Percentiles rank a stretch among this genome's conserved stretches.
These are phyloP conservation scores for Tetragnatha montana DNA, from an alignment of 2,888 invertebrate genomes.

Conservation along the genomic window DNA sequence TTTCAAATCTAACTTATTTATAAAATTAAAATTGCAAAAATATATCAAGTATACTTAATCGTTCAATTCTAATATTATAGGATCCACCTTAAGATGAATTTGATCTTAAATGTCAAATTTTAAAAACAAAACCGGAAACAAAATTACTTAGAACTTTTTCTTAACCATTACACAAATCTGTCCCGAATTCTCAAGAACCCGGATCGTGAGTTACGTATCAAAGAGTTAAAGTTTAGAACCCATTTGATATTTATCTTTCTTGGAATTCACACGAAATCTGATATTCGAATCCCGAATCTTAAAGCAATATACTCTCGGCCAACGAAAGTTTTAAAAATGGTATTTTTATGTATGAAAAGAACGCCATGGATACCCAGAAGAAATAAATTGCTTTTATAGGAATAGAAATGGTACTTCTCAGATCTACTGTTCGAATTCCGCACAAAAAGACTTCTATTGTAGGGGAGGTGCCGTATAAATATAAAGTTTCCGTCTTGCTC, in stretches of 20 bases:
- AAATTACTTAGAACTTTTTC: too few species aligned
- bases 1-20: too few species aligned
- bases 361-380: slow-evolving; percentile 24
- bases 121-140: too few species aligned
- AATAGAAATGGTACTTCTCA: slow-evolving; percentile 46
- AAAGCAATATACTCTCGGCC: slow-evolving; percentile 18
- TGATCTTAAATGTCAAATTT: too few species aligned
- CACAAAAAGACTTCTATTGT: slow-evolving; percentile 59
- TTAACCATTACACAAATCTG: too few species aligned
- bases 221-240: neutral
- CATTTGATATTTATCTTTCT: slow-evolving; percentile 56
- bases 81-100: too few species aligned
- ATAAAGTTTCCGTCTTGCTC: slow-evolving; percentile 36
- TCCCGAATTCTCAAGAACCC: neutral
- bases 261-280: slow-evolving; percentile 47
- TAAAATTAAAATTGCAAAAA: too few species aligned
- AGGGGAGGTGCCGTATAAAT: slow-evolving; percentile 59
- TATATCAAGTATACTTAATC: too few species aligned
- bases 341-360: slow-evolving; percentile 61
- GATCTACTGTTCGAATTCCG: slow-evolving; percentile 48
- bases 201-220: neutral
- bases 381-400: slow-evolving; percentile 64
- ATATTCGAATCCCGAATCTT: slow-evolving; percentile 59
- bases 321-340: slow-evolving; percentile 36
- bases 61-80: too few species aligned